Base-by-base conservation (phyloP, 2,113 vertebrate species). In the Microtus richardsoni region DNA sequence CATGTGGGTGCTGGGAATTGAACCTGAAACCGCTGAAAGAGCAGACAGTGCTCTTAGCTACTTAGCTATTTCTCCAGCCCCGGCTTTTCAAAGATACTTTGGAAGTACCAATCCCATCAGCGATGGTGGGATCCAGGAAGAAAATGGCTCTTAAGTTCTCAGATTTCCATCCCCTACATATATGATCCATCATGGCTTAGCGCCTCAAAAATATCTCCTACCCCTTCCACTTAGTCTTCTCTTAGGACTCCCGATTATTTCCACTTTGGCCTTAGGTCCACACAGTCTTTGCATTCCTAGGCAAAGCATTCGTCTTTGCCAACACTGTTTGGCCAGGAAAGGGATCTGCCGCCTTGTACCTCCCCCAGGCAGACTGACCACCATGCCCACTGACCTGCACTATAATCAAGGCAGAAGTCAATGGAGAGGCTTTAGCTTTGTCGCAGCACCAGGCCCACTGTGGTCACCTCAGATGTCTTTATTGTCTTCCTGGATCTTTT, bases 401-500 rank as follows among this genome's bases (percentile, higher is more conserved):
- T 90, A 16, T 8, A 79, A 80, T 80, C 91, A 36, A 95, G 82
- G 82, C 75, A 54, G 49, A 85, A 74, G 21, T 64, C 58, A 39
- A 52, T 47, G 80, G 60, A 93, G 82, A 77, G n/a, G 70, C 54
- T 77, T 92, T 77, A 66, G 71, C 80, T 88, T 75, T 91, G 87
- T 36, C 28, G 2, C 16, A 33, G 71, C 84, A 62, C 54, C 82
- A 82, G 93, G 77, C 54, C 62, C 44, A 26, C 30, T 74, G 74
- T 71, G 80, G 58, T 80, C n/a, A 96, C n/a, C 62, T 90, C 64
- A 58, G 47, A 21, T 6, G 62, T 83, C 44, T 88, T 95, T 94
- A 64, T 85, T 97, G 39, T 86, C 93, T 92, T 93, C 78, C 91
- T 73, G 83, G 68, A 70, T 95, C 60, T 91, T n/a, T 41, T 41